A percentile compares a stretch with the other conserved stretches of the same genome.
phyloP scores from a whole-genome alignment of 2,113 vertebrate genomes.

The Ophiodon elongatus region DNA sequence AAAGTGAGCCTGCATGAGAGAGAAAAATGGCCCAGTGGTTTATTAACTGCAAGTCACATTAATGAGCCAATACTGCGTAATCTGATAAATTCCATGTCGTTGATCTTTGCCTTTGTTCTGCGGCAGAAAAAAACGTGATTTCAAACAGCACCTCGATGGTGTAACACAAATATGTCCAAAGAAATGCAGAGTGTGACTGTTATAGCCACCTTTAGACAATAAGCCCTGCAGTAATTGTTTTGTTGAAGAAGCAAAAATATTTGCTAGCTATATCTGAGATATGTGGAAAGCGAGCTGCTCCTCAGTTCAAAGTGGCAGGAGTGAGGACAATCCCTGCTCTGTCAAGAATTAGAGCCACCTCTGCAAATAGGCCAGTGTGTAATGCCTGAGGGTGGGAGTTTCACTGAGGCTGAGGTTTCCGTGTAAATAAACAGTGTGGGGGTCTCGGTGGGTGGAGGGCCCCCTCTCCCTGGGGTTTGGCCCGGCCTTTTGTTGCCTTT shows the following conservation, averaged over 20 bases:
- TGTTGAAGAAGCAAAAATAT: constrained; percentile 49
- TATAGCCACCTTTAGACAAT: constrained; percentile 41
- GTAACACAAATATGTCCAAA: constrained; percentile 38
- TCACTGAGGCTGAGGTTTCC: constrained; percentile 82
- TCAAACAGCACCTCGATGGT: constrained; percentile 16
- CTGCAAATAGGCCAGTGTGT: constrained; percentile 86
- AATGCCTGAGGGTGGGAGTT: constrained; percentile 82
- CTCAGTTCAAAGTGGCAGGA: constrained; percentile 67
- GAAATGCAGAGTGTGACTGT: constrained; percentile 32
- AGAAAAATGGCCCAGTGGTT: constrained; percentile 69
- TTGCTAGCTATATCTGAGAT: constrained; percentile 63
- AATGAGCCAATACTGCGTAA: constrained; percentile 72
- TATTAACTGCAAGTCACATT: constrained; percentile 73
- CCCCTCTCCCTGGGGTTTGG: constrained; percentile 80
- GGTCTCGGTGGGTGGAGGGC: constrained; percentile 80
- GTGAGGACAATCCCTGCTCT: constrained; percentile 80
- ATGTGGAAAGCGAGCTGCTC: constrained; percentile 60
- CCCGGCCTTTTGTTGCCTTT: constrained; percentile 86
- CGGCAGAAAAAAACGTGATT: constrained; percentile 23
- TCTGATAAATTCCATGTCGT: constrained; percentile 66
- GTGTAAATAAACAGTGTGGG: constrained; percentile 88
- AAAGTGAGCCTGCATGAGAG: constrained; percentile 61
- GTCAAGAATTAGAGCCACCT: constrained; percentile 86
- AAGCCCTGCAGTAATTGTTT: constrained; percentile 47
- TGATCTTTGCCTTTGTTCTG: constrained; percentile 71